Evolutionary conservation across 1,140 invertebrate genomes (phyloP).

Genomic region (fruit fly (Drosophila melanogaster)): DNA sequence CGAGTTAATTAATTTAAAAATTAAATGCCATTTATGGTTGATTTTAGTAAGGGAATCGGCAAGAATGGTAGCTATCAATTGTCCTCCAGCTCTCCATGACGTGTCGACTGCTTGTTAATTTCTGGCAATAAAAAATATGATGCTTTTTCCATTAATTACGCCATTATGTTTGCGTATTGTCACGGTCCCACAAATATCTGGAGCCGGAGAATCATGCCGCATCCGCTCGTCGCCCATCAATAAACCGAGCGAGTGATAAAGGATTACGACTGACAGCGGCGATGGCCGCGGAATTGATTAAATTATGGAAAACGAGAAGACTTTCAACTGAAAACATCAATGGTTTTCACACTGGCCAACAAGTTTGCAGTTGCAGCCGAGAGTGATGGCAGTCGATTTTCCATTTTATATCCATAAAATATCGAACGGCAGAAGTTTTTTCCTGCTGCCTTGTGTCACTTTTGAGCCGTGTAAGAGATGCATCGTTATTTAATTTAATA

Average conservation of each 20-base stretch:
- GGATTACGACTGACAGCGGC: conserved; percentile 57
- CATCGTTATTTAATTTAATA: conserved; percentile 71
- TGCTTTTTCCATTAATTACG: conserved; percentile 70
- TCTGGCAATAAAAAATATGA: conserved; percentile 61
- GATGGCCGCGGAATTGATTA: conserved; percentile 65
- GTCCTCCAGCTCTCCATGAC: conserved; percentile 11
- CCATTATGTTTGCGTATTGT: conserved; percentile 75
- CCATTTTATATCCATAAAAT: neutral
- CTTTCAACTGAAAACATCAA: conserved; percentile 18
- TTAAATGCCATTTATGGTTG: conserved; percentile 61
- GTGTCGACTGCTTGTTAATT: conserved; percentile 65
- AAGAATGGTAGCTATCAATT: conserved; percentile 26
- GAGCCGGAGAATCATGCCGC: conserved; percentile 20
- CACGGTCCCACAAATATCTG: conserved; percentile 12
- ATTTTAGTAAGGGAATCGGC: conserved; percentile 47
- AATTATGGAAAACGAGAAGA: conserved; percentile 76
- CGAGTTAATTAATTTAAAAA: conserved; percentile 63
- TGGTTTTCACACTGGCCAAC: conserved; percentile 43
- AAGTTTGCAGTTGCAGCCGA: neutral
- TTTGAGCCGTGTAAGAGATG: conserved; percentile 39
- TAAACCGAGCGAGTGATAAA: conserved; percentile 70
- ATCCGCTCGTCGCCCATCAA: conserved; percentile 49
- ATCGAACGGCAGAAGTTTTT: neutral
- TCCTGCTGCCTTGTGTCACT: conserved; percentile 27
- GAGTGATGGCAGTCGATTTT: neutral